Evolutionary conservation across 2,113 vertebrate genomes (phyloP), one percentile per base, ranked within the genome.

Genomic region (Syngnathoides biaculeatus): DNA sequence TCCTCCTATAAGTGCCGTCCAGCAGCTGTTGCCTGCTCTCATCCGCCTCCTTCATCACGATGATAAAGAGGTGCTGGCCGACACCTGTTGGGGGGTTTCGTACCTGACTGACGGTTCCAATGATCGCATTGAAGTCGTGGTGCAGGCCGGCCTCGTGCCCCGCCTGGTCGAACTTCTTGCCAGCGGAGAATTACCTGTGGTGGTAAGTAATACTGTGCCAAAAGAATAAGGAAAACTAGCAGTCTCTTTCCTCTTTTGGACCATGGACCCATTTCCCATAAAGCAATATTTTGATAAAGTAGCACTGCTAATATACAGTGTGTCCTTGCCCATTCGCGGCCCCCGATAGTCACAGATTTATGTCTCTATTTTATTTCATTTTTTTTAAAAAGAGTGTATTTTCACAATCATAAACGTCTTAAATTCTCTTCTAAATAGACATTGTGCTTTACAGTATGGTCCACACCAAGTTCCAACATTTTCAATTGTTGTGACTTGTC

Each of bases 61-160:
- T 0, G 97, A 98, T 75, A 90, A 70, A 2, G 96, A 99, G 81
- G 96, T 99, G 52, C 64, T 97, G 75, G 95, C 95, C 5, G 97
- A 99, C 43, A 93, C 97, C 0, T 98, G 96, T 77, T 99, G 97
- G 97, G 96, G 96, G 0, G 74, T 98, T 27, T 99, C 96, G 2
- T 99, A 99, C 75, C 91, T 99, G 65, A 99, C 96, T 0, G 97
- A 98, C 2, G 96, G 97, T 3, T 90, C 96, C 3, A 99, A 99
- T 30, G 97, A 99, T 24, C 93, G 95, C 67, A 99, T 98, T 60
- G 94, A 97, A 76, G 92, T 98, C 85, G 95, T 99, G 39, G 93
- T 98, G 69, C 90, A 92, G 67, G 93, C 94, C 0, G 94, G 95
- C 0, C 43, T 98, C 60, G 92, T 98, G 19, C 88, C 93, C 8